Percentiles rank a stretch among this genome's conserved stretches.
phyloP scores from a whole-genome alignment of 2,888 invertebrate genomes.

The Microctonus hyperodae region DNA sequence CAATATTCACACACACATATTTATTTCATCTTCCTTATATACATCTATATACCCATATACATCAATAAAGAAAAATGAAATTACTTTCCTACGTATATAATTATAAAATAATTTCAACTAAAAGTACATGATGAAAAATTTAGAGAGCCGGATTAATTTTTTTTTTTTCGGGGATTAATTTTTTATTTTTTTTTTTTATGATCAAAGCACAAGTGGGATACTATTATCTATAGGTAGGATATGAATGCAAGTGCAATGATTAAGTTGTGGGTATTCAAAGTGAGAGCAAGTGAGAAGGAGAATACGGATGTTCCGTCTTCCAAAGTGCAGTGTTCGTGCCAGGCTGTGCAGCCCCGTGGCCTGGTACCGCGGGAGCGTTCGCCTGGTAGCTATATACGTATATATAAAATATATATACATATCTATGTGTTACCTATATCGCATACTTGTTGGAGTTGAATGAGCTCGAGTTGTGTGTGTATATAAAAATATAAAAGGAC shows the following conservation, averaged over 20 bases:
- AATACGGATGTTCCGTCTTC: conserved; percentile 38
- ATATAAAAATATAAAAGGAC: conserved; percentile 12
- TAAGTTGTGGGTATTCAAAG: not conserved
- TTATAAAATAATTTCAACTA: not conserved
- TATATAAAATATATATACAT: no score
- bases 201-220: conserved; percentile 16
- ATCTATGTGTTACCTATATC: conserved; percentile 38
- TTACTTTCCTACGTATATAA: conserved; percentile 7
- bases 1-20: not conserved
- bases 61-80: not conserved
- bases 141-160: not conserved
- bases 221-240: conserved; percentile 6
- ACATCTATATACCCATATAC: not conserved
- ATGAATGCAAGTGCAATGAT: conserved; percentile 6
- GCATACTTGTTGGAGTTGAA: conserved; percentile 30
- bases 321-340: conserved; percentile 57
- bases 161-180: not conserved
- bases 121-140: conserved; percentile 9
- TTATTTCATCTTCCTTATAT: not conserved
- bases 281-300: conserved; percentile 23
- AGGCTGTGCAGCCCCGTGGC: conserved; percentile 59
- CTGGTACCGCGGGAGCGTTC: conserved; percentile 54
- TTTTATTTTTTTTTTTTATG: conserved; percentile 8
- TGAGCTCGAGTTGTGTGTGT: conserved; percentile 14
- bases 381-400: conserved; percentile 38